Percentiles rank a stretch among this genome's conserved stretches.
phyloP scores from a whole-genome alignment of 2,797 vertebrate genomes.

The Spinus olivaceus region DNA sequence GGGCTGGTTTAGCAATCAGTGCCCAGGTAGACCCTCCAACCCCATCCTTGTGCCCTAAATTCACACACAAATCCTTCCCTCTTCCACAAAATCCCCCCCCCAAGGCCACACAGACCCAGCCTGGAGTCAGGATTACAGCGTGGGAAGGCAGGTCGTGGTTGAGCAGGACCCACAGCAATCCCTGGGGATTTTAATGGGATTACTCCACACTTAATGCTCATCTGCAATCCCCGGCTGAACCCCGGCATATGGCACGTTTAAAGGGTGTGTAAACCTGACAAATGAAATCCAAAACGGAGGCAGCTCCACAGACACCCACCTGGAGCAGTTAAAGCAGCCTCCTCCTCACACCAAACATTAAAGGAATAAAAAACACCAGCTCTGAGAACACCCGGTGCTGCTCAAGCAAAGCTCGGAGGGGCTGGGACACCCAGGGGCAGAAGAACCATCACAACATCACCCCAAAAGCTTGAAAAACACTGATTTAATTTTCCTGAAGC shows the following conservation, averaged over 20 bases:
- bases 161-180: not conserved
- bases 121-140: fast-evolving
- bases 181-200: not conserved
- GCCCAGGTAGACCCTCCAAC: not conserved
- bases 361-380: not conserved
- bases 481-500: not conserved
- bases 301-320: not conserved
- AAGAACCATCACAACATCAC: not conserved
- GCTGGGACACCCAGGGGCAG: not conserved
- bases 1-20: not conserved
- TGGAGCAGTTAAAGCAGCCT: not conserved
- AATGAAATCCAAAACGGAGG: not conserved
- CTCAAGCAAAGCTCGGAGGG: not conserved
- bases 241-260: not conserved
- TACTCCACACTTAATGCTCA: not conserved
- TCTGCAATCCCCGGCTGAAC: not conserved
- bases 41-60: not conserved
- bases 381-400: not conserved
- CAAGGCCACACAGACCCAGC: not conserved
- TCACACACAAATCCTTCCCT: not conserved
- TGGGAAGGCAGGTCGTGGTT: not conserved
- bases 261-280: not conserved
- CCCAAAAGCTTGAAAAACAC: not conserved
- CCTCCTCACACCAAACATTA: not conserved
- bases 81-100: not conserved